Conservation (phyloP, 2,797 vertebrate genomes). For the Paguma larvata region DNA sequence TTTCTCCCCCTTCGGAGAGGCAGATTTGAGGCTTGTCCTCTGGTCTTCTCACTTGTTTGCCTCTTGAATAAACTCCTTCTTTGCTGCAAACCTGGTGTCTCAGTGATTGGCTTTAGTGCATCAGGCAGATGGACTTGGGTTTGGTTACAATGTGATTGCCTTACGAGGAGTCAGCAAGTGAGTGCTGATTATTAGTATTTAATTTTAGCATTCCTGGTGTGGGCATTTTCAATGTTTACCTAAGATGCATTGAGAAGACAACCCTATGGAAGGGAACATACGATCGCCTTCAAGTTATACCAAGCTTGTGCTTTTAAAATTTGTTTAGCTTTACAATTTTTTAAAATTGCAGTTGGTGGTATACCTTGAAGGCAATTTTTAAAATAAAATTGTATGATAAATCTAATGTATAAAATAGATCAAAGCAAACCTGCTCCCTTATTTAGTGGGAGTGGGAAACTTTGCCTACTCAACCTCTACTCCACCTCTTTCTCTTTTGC, state of each 20-base stretch:
- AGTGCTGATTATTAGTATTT: background rate
- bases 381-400: background rate
- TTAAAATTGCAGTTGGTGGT: no score
- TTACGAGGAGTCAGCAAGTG: background rate
- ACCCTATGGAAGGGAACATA: background rate
- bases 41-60: background rate
- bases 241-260: background rate
- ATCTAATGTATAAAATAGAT: background rate
- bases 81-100: background rate
- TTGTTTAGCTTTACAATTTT: background rate
- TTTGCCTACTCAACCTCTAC: background rate
- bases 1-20: background rate
- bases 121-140: background rate
- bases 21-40: background rate
- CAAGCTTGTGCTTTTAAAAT: background rate
- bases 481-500: background rate
- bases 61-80: background rate
- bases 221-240: background rate
- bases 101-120: background rate
- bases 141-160: background rate
- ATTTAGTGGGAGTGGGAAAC: background rate
- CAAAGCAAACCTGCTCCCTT: background rate
- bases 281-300: background rate
- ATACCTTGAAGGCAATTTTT: no score
- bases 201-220: background rate